These are phyloP conservation scores for Hydropsyche betteni DNA, from an alignment of 2,888 invertebrate genomes.

Conservation along the genomic window DNA sequence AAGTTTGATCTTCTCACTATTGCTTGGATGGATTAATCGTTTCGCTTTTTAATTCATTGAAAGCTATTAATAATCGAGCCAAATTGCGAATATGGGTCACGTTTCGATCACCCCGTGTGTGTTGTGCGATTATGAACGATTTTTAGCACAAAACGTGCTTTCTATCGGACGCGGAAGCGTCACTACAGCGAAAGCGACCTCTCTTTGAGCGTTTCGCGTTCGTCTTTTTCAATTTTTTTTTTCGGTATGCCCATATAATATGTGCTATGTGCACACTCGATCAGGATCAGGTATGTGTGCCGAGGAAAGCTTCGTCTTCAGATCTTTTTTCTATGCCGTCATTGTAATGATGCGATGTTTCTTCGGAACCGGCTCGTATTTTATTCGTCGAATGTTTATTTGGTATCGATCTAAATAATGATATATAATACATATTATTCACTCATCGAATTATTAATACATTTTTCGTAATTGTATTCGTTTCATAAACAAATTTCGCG, in stretches of 20 bases:
- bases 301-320: neutral
- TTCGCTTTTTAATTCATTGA: too few relatives aligned
- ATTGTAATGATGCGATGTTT: constrained; percentile 10
- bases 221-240: neutral
- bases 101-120: too few relatives aligned
- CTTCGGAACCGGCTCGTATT: neutral
- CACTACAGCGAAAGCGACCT: constrained; percentile 18
- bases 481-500: neutral
- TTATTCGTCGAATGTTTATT: too few relatives aligned
- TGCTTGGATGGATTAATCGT: too few relatives aligned
- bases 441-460: too few relatives aligned
- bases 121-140: neutral
- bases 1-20: too few relatives aligned
- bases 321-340: neutral
- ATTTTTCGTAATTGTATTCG: too few relatives aligned
- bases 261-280: too few relatives aligned
- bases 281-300: constrained; percentile 22
- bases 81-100: too few relatives aligned
- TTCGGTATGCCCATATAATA: neutral
- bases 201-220: constrained; percentile 4
- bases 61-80: too few relatives aligned
- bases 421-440: too few relatives aligned
- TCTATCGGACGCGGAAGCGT: constrained; percentile 28
- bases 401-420: too few relatives aligned
- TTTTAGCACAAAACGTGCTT: constrained; percentile 29